phyloP scores from a whole-genome alignment of 2,113 vertebrate genomes.

The Lamprotornis superbus region DNA sequence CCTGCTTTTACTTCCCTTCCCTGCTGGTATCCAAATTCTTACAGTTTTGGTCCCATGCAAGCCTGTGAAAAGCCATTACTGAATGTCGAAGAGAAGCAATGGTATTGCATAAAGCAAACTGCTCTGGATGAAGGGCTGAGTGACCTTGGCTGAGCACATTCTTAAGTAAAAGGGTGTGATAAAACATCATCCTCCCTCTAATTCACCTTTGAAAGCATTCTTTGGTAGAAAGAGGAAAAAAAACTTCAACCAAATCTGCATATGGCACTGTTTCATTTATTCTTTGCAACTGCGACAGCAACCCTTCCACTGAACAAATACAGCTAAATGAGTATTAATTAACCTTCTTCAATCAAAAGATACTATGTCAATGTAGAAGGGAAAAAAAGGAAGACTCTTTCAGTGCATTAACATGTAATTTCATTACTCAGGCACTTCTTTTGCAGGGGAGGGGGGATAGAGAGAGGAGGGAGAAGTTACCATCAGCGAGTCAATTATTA shows the following conservation, averaged over 20 bases:
- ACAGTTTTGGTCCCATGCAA: background rate
- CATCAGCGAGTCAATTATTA: conserved; percentile 48
- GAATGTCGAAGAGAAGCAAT: background rate
- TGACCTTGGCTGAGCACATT: background rate
- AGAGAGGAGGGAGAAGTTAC: conserved; percentile 29
- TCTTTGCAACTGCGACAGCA: background rate
- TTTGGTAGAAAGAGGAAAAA: background rate
- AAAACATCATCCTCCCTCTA: background rate
- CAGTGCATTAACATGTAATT: conserved; percentile 66
- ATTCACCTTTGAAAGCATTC: background rate
- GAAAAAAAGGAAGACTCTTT: conserved; percentile 30
- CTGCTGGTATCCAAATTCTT: background rate
- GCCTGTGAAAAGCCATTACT: background rate
- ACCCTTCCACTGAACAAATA: conserved; percentile 58
- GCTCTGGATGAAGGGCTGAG: background rate
- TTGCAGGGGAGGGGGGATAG: background rate
- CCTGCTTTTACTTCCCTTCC: background rate
- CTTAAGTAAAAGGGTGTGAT: background rate
- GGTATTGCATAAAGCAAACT: background rate
- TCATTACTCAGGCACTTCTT: conserved; percentile 71
- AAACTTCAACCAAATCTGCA: background rate
- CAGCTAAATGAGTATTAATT: conserved; percentile 74
- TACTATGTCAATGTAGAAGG: conserved; percentile 63
- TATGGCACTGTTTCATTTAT: conserved; percentile 14
- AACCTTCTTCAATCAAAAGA: conserved; percentile 72